phyloP scores from a whole-genome alignment of 2,113 vertebrate species.

The Dicentrarchus labrax region DNA sequence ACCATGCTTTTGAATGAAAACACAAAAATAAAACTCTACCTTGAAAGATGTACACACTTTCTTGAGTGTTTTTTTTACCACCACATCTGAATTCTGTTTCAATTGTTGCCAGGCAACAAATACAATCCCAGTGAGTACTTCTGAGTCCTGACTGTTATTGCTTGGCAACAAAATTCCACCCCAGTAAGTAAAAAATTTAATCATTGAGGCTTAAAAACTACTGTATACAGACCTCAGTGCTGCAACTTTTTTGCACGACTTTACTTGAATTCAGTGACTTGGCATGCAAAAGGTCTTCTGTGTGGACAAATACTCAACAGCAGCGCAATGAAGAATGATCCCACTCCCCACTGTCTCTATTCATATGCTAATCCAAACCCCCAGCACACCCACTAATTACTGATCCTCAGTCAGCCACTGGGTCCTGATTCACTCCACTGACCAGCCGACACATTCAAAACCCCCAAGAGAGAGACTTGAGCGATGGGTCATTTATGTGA shows the following conservation, averaged over 20 bases:
- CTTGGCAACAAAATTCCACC: conserved; percentile 52
- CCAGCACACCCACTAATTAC: conserved; percentile 62
- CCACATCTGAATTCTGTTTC: conserved; percentile 19
- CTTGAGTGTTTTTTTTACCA: not conserved
- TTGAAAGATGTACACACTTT: not conserved
- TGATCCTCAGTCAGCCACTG: conserved; percentile 32
- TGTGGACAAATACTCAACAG: conserved; percentile 27
- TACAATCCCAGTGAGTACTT: conserved; percentile 22
- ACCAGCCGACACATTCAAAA: conserved; percentile 53
- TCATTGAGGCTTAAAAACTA: conserved; percentile 36
- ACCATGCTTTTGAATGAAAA: not conserved
- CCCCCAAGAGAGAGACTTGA: conserved; percentile 23
- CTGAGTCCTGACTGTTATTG: conserved; percentile 31
- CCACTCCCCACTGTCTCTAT: conserved; percentile 64
- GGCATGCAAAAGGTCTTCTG: conserved; percentile 34
- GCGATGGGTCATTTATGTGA: conserved; percentile 21
- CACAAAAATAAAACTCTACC: not conserved
- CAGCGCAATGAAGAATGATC: conserved; percentile 53
- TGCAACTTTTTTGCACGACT: conserved; percentile 46
- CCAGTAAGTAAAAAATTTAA: conserved; percentile 35
- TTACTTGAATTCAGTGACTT: conserved; percentile 32
- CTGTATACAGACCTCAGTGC: conserved; percentile 11
- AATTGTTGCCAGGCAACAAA: conserved; percentile 62
- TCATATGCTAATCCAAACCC: conserved; percentile 74
- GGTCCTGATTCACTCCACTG: conserved; percentile 63